Base-by-base conservation (phyloP, 1,140 invertebrate species). In the Drosophila nebulosa region DNA sequence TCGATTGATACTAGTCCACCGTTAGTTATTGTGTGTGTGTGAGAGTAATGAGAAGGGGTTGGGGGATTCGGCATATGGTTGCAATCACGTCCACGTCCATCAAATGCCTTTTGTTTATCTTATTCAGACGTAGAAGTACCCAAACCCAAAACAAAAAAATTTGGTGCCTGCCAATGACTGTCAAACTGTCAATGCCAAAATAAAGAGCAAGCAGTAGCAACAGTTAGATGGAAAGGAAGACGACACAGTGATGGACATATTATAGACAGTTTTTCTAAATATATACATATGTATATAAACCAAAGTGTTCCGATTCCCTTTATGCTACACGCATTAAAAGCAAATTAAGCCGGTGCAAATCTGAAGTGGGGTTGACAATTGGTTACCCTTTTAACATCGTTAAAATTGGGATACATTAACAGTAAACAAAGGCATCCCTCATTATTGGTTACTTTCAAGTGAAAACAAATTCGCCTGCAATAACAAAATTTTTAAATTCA, bases 201-300 rank as follows among this genome's bases (percentile, higher is more conserved):
- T 55, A 22, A 58, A 12, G 2, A 21, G 39, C 14, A 14, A 42
- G 36, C 14, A 16, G 14, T n/a, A 9, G 50, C 27, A 63, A 10
- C 39, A 32, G 51, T 27, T n/a, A 71, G 30, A 32, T 32, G 30
- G 10, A n/a, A 32, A 0, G 30, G 10, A 10, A n/a, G 30, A 32
- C 9, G 69, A 36, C 69, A 72, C 64, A 57, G 61, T 75, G 73
- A 75, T 75, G 73, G 73, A 58, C 73, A 75, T 74, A 63, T 75
- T 75, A 63, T 75, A 68, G 73, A 75, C 73, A 75, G 73, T 69
- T 75, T 69, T 58, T 52, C 39, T 5, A 75, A 75, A 27, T 16
- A 39, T 73, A 68, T 61, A 16, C 6, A 70, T 74, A 74, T 70
- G 75, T 58, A 73, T 63, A 64, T 18, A 56, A 62, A 9, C 24